Evolutionary conservation across 2,797 vertebrate genomes (phyloP).

Genomic region (Ctenopoma kingsleyae): DNA sequence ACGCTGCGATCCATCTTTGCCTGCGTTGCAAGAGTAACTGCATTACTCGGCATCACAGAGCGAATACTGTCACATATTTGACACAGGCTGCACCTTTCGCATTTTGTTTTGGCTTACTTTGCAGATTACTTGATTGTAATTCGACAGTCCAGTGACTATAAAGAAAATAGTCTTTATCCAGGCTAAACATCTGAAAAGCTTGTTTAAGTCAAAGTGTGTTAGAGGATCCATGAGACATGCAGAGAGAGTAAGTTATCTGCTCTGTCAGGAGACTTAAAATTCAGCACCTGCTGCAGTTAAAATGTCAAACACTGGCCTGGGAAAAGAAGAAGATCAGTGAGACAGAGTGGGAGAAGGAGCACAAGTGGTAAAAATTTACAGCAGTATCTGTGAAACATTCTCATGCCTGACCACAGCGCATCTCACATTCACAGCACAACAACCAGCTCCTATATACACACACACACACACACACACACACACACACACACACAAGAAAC

Average conservation of each 20-base stretch:
- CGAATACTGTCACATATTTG: slow-evolving; percentile 22
- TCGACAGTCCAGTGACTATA: not conserved
- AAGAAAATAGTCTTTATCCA: slow-evolving; percentile 7
- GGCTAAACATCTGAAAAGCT: slow-evolving; percentile 32
- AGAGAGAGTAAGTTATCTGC: slow-evolving; percentile 23
- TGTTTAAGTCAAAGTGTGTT: slow-evolving; percentile 39
- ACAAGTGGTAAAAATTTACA: slow-evolving; percentile 45
- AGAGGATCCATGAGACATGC: slow-evolving; percentile 35
- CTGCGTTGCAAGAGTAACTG: slow-evolving; percentile 20
- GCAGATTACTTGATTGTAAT: slow-evolving; percentile 40
- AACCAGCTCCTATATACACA: slow-evolving; percentile 9
- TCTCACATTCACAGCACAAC: slow-evolving; percentile 39
- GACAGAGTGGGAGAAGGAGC: not conserved
- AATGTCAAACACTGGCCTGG: slow-evolving; percentile 62
- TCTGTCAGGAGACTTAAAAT: slow-evolving; percentile 40
- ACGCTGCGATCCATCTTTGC: slow-evolving; percentile 52
- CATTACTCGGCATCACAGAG: slow-evolving; percentile 37
- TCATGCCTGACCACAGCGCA: slow-evolving; percentile 25
- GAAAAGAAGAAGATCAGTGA: slow-evolving; percentile 28
- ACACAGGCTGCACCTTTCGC: slow-evolving; percentile 2
- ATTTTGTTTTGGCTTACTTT: slow-evolving; percentile 17
- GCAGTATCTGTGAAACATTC: slow-evolving; percentile 37
- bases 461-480: slow-evolving; percentile 4
- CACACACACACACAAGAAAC: not conserved
- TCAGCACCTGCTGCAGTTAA: slow-evolving; percentile 59